Percentiles rank a stretch among this genome's conserved stretches.
Conservation (phyloP, 2,113 vertebrate genomes). For the Pelmatolapia mariae region DNA sequence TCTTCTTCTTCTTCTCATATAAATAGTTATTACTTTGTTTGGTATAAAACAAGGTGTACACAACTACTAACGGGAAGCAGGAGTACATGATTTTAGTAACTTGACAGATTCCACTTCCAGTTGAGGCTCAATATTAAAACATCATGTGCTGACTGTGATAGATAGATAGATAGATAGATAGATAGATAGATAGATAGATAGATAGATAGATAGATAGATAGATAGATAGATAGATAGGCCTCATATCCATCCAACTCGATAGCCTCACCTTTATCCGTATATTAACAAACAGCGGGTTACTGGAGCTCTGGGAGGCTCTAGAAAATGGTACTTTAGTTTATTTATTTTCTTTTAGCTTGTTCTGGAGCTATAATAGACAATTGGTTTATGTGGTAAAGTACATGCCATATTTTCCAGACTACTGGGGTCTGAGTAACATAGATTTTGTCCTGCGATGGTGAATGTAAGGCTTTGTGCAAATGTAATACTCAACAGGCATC, state of each 20-base stretch:
- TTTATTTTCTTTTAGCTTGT: not conserved
- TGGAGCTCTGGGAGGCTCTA: not conserved
- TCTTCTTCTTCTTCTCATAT: not conserved
- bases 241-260: not conserved
- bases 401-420: not conserved
- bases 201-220: not conserved
- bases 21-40: not conserved
- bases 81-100: not conserved
- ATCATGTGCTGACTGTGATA: not conserved
- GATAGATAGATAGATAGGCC: no score
- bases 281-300: not conserved
- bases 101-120: not conserved
- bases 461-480: not conserved
- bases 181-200: not conserved
- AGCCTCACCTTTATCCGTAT: not conserved
- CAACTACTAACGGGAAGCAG: rapidly evolving
- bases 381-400: not conserved
- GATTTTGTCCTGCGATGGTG: not conserved
- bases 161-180: not conserved
- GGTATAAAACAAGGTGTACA: not conserved
- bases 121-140: not conserved
- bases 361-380: not conserved
- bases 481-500: not conserved
- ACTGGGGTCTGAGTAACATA: not conserved
- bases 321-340: not conserved